A percentile compares a stretch with the other conserved stretches of the same genome.
Evolutionary conservation across 2,888 invertebrate genomes (phyloP).

Genomic region (Abrostola triplasia): DNA sequence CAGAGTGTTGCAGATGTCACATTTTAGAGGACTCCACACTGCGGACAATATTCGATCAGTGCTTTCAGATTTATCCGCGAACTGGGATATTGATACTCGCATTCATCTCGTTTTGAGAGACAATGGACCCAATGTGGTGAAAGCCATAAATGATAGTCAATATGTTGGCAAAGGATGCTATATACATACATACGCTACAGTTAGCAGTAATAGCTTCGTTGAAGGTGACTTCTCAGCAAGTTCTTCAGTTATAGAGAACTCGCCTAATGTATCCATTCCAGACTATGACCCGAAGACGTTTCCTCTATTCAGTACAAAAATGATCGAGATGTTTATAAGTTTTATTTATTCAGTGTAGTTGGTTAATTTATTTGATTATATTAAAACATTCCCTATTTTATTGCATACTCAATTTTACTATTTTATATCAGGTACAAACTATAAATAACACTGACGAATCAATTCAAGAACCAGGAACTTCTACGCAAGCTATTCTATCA

Average conservation of each 20-base stretch:
- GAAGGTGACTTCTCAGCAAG: conserved; percentile 13
- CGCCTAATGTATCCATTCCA: conserved; percentile 10
- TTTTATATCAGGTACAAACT: conserved; percentile 12
- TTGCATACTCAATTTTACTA: conserved; percentile 10
- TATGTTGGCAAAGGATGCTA: conserved; percentile 21
- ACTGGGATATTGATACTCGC: conserved; percentile 15
- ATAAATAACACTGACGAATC: conserved; percentile 11
- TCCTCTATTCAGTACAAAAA: conserved; percentile 10
- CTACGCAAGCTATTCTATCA: conserved; percentile 12
- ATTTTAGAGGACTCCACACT: conserved; percentile 25
- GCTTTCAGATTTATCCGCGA: conserved; percentile 14
- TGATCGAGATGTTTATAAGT: conserved; percentile 9
- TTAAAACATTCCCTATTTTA: conserved; percentile 9
- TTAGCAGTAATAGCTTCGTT: conserved; percentile 18
- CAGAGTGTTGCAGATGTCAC: conserved; percentile 23
- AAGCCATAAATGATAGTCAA: conserved; percentile 28
- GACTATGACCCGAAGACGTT: conserved; percentile 10
- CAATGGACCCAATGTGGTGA: conserved; percentile 29
- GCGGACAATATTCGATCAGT: conserved; percentile 26
- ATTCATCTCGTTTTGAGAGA: conserved; percentile 30
- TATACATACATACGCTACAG: conserved; percentile 23
- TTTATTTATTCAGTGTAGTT: conserved; percentile 9
- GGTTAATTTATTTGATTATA: conserved; percentile 1
- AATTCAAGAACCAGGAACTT: conserved; percentile 10
- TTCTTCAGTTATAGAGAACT: conserved; percentile 12